phyloP scores from a whole-genome alignment of 2,113 vertebrate species.

The Ginglymostoma cirratum region DNA sequence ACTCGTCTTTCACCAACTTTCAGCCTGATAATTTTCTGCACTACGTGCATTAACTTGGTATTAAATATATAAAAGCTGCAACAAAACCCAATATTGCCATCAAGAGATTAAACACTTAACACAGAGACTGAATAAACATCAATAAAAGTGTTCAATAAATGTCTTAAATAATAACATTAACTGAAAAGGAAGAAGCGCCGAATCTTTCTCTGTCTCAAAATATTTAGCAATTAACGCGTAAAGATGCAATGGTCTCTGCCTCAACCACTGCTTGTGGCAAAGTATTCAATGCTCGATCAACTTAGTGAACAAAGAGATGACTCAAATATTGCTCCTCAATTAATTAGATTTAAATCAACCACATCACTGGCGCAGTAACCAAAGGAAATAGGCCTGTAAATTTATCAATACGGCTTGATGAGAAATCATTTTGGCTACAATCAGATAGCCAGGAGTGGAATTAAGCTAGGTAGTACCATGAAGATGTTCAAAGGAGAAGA shows the following conservation, averaged over 20 bases:
- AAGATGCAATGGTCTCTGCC: not conserved
- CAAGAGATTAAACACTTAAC: not conserved
- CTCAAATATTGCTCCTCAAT: not conserved
- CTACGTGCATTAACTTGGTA: not conserved
- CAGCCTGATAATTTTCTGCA: not conserved
- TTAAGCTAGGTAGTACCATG: too few relatives aligned
- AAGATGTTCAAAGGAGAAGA: too few relatives aligned
- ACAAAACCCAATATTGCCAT: not conserved
- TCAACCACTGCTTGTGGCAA: not conserved
- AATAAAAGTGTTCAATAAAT: not conserved
- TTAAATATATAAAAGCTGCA: not conserved
- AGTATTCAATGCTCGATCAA: not conserved
- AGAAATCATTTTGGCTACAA: too few relatives aligned
- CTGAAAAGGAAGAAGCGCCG: not conserved
- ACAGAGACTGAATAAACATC: not conserved
- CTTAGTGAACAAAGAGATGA: not conserved
- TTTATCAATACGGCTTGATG: not conserved
- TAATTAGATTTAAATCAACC: not conserved
- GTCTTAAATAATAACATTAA: not conserved
- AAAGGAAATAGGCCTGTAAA: not conserved
- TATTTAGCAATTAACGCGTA: not conserved
- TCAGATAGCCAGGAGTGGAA: too few relatives aligned
- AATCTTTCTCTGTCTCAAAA: not conserved
- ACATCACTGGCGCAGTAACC: not conserved
- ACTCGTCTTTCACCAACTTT: not conserved